Base-by-base conservation (phyloP, 2,797 vertebrate genomes). In the Trichosurus vulpecula region DNA sequence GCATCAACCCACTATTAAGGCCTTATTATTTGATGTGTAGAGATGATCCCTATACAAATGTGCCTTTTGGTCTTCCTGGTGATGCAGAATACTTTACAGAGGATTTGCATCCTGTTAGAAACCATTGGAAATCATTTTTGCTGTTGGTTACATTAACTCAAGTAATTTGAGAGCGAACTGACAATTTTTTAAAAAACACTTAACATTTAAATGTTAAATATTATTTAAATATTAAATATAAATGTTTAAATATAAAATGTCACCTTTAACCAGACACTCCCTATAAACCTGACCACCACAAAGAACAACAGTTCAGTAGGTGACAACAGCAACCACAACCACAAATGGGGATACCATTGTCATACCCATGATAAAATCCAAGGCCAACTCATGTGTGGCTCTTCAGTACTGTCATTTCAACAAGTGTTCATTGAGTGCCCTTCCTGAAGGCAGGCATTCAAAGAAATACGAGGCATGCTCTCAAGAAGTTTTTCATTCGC, bases 71-170 rank as follows among this genome's bases (percentile, higher is more conserved):
- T 95, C 52, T 52, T 52, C n/a, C 94, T 58, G 52, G 52, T 6
- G 14, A 81, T 22, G 8, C 74, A 31, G 8, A 91, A 51, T 55
- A 16, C 56, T 30, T 57, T 89, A 41, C 12, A 90, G 81, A 92
- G 53, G 66, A 10, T 29, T 90, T 47, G 1, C 74, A 35, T 89
- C 61, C 89, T 93, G 12, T 57, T 87, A 30, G 93, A 22, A n/a
- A 56, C 90, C 90, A 87, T 90, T 91, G 27, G 94, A 54, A n/a
- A 61, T 90, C 87, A 87, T 91, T 91, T 94, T 91, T 55, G 57
- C 90, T 61, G 51, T 55, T 89, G 74, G 54, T 57, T 94, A 95
- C 61, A 94, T 74, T 51, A 58, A 96, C 35, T 92, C 19, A 31
- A 47, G 81, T 57, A 92, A 29, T 51, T 92, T 90, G 66, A 92